A percentile compares a stretch with the other conserved stretches of the same genome.
phyloP scores from a whole-genome alignment of 2,888 invertebrate species.

The Cartodere bifasciata region DNA sequence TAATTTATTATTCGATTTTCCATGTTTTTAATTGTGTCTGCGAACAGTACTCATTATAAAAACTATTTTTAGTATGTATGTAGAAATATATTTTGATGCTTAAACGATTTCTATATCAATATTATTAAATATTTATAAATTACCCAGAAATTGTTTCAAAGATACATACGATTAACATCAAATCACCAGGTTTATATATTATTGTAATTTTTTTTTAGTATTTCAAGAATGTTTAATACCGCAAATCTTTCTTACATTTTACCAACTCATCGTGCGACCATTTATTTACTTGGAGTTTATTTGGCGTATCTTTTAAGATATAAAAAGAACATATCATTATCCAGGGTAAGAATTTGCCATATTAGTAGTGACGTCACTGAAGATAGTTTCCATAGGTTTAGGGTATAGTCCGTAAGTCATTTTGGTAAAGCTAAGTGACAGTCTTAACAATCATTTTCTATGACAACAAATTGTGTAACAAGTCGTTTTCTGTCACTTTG shows the following conservation, averaged over 20 bases:
- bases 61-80: neutral
- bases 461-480: too few species aligned
- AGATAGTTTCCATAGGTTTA: too few species aligned
- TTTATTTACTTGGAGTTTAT: constrained; percentile 49
- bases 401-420: too few species aligned
- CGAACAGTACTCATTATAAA: neutral
- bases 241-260: constrained; percentile 52
- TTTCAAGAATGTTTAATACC: constrained; percentile 47
- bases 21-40: too few species aligned
- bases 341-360: constrained; percentile 14
- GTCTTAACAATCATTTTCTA: too few species aligned
- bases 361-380: constrained; percentile 6
- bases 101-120: neutral
- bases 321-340: constrained; percentile 11
- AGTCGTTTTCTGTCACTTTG: too few species aligned
- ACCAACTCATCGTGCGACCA: constrained; percentile 49
- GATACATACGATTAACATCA: too few species aligned
- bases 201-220: constrained; percentile 31
- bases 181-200: too few species aligned
- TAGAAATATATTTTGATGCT: neutral
- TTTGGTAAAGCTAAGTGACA: too few species aligned
- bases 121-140: too few species aligned
- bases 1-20: too few species aligned
- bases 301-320: constrained; percentile 40
- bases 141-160: too few species aligned